Evolutionary conservation across 2,888 invertebrate genomes (phyloP).

Genomic region (Meiosimyza platycephala): DNA sequence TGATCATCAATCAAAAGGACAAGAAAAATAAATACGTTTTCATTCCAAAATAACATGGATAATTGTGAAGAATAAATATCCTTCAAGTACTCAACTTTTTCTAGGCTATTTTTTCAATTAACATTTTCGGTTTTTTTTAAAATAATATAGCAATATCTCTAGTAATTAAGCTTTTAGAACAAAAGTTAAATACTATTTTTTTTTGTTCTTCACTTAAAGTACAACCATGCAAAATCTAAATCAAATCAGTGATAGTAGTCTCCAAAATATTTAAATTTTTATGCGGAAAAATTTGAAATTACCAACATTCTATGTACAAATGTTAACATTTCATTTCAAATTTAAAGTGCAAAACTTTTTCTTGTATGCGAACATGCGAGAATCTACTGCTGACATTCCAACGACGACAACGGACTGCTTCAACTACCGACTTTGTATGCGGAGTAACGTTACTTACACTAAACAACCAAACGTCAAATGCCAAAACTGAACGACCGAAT

Average conservation of each 20-base stretch:
- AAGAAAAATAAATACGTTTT: background rate
- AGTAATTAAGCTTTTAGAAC: no score
- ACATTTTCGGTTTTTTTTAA: no score
- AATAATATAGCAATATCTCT: no score
- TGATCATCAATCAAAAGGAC: background rate
- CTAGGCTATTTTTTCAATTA: no score
- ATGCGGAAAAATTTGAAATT: constrained; percentile 35
- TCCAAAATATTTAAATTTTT: no score
- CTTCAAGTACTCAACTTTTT: no score
- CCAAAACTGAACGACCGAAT: constrained; percentile 3
- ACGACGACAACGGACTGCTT: constrained; percentile 9
- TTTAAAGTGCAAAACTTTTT: background rate
- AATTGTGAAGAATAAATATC: no score
- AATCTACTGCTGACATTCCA: background rate
- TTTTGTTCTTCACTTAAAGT: no score
- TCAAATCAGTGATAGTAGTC: no score
- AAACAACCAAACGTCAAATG: constrained; percentile 1
- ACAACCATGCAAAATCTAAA: no score
- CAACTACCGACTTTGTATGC: background rate
- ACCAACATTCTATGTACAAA: background rate
- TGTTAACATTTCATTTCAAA: background rate
- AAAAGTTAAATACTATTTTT: no score
- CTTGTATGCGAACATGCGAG: background rate
- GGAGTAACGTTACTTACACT: constrained; percentile 16
- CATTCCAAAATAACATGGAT: no score